Conservation (phyloP, 2,797 vertebrate species). For the Sebastes variabilis region DNA sequence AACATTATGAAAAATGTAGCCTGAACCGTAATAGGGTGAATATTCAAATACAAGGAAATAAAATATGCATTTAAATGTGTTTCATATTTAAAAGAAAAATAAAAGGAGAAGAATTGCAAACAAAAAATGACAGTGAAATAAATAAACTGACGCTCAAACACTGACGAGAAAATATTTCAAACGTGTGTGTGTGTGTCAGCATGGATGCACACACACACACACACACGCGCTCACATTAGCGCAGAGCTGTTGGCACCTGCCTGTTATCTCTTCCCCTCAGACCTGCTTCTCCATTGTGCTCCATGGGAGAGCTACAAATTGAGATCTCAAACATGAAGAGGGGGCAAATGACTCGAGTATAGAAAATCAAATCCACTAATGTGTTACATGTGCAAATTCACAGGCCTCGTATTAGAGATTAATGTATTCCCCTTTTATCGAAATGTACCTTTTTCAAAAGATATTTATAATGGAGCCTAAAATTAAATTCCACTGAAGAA, state of each 20-base stretch:
- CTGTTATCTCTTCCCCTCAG: slow-evolving; percentile 81
- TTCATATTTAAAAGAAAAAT: not conserved
- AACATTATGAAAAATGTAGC: not conserved
- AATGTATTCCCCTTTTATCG: slow-evolving; percentile 60
- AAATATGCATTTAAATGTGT: not conserved
- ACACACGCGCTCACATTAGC: slow-evolving; percentile 22
- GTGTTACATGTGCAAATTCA: slow-evolving; percentile 74
- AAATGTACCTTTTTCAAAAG: slow-evolving; percentile 57
- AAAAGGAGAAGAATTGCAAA: not conserved
- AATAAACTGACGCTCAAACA: slow-evolving; percentile 15
- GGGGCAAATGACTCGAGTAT: slow-evolving; percentile 71
- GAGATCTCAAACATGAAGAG: slow-evolving; percentile 82
- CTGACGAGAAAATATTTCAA: slow-evolving; percentile 8
- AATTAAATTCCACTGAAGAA: slow-evolving; percentile 57
- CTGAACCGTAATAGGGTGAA: not conserved
- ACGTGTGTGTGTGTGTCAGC: not conserved
- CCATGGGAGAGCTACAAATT: slow-evolving; percentile 81
- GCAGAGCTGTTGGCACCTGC: slow-evolving; percentile 77
- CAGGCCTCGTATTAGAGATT: slow-evolving; percentile 63
- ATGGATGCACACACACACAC: not conserved
- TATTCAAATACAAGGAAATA: not conserved
- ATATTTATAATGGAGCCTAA: slow-evolving; percentile 48
- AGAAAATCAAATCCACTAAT: slow-evolving; percentile 71
- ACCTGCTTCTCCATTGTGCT: slow-evolving; percentile 77
- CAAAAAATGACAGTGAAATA: not conserved